phyloP scores from a whole-genome alignment of 2,113 vertebrate species.

The rat (Rattus norvegicus) region DNA sequence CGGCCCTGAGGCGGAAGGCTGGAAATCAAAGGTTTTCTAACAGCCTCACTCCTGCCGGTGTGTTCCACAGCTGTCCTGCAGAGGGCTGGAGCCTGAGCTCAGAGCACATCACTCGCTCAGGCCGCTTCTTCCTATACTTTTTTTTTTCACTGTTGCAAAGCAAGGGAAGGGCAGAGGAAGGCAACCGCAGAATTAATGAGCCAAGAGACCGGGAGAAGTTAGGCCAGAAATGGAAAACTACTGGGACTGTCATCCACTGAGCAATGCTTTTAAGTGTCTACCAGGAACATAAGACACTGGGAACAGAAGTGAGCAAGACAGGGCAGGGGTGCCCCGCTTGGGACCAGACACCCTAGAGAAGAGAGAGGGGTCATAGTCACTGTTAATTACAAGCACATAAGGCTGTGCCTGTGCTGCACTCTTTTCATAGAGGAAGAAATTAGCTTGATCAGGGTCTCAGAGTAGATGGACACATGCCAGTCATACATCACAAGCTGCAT shows the following conservation, averaged over 20 bases:
- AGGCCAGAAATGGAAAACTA: background rate
- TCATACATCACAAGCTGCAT: background rate
- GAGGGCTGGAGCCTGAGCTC: background rate
- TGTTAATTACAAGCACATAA: background rate
- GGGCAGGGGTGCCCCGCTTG: fast-evolving
- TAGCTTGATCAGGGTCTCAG: background rate
- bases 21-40: background rate
- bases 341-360: too few species aligned
- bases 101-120: background rate
- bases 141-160: background rate
- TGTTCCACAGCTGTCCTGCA: background rate
- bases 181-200: background rate
- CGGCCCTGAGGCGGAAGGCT: background rate
- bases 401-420: background rate
- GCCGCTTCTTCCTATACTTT: background rate
- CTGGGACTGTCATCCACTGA: background rate
- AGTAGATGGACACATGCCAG: background rate
- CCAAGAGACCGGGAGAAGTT: background rate
- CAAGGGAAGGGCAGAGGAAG: background rate
- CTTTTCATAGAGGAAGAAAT: background rate
- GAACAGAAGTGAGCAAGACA: background rate
- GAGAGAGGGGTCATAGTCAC: background rate
- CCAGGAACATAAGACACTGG: background rate
- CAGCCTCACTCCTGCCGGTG: too few species aligned
- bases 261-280: background rate